Percentiles rank a stretch among this genome's conserved stretches.
Evolutionary conservation across 2,888 invertebrate species (phyloP).

Genomic region (Aleiodes leptofemur): DNA sequence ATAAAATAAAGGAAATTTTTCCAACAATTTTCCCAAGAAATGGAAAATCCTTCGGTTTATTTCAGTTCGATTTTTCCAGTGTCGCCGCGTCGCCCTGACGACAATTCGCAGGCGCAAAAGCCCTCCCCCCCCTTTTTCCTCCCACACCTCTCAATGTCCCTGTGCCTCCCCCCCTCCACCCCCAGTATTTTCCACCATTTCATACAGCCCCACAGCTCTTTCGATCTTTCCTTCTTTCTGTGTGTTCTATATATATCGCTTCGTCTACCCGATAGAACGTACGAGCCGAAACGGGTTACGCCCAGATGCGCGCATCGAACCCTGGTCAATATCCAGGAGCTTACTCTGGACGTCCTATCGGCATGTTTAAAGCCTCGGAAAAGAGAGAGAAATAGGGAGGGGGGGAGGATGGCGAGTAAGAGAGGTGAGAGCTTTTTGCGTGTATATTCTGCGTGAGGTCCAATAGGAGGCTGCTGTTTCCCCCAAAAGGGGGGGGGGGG

Average conservation of each 20-base stretch:
- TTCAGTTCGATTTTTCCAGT: slow-evolving; percentile 75
- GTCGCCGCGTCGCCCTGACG: slow-evolving; percentile 72
- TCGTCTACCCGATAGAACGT: slow-evolving; percentile 47
- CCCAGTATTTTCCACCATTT: slow-evolving; percentile 43
- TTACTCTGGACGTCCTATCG: slow-evolving; percentile 53
- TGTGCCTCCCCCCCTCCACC: slow-evolving; percentile 44
- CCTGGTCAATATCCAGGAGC: slow-evolving; percentile 72
- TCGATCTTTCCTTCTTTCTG: slow-evolving; percentile 50
- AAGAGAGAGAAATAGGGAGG: too few relatives aligned
- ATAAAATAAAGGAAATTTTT: slow-evolving; percentile 10
- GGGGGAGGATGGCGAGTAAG: too few relatives aligned
- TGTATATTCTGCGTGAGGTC: slow-evolving; percentile 62
- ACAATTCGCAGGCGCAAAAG: slow-evolving; percentile 75
- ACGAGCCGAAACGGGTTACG: slow-evolving; percentile 72
- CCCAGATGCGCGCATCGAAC: slow-evolving; percentile 76
- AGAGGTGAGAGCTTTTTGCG: slow-evolving; percentile 72
- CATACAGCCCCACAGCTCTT: slow-evolving; percentile 29
- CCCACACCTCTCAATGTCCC: neutral
- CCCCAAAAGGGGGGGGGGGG: slow-evolving; percentile 45
- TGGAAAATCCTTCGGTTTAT: slow-evolving; percentile 74
- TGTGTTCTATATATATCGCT: slow-evolving; percentile 48
- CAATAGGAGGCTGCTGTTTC: slow-evolving; percentile 50
- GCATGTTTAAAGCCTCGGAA: slow-evolving; percentile 25
- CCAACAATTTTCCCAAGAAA: slow-evolving; percentile 51
- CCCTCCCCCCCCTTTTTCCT: slow-evolving; percentile 49